Evolutionary conservation across 2,888 invertebrate genomes (phyloP).

Genomic region (Odontocerum albicorne): DNA sequence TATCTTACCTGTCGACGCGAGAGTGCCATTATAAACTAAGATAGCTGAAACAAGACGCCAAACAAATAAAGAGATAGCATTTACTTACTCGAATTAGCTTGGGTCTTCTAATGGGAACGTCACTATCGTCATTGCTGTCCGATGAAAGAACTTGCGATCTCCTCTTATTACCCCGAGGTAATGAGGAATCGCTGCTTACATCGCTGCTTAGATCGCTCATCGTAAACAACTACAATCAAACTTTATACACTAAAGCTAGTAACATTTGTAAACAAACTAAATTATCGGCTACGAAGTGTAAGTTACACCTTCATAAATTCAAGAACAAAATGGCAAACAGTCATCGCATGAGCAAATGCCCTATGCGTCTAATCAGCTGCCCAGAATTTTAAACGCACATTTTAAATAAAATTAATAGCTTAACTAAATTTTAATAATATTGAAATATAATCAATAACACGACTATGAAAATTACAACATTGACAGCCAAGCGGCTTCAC

Average conservation of each 20-base stretch:
- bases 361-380: not conserved
- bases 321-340: conserved; percentile 29
- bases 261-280: conserved; percentile 20
- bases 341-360: conserved; percentile 1
- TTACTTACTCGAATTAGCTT: conserved; percentile 14
- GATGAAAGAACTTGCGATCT: conserved; percentile 18
- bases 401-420: conserved; percentile 3
- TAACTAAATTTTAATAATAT: conserved; percentile 2
- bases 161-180: conserved; percentile 13
- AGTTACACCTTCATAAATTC: conserved; percentile 18
- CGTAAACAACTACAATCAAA: conserved; percentile 2
- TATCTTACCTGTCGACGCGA: no score
- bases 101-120: conserved; percentile 18
- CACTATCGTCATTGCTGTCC: conserved; percentile 16
- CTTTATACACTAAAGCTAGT: conserved; percentile 7
- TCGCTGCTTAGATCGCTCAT: conserved; percentile 29
- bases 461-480: conserved; percentile 41
- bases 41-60: no score
- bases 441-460: conserved; percentile 43
- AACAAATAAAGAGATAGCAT: no score
- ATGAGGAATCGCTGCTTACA: conserved; percentile 14
- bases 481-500: conserved; percentile 59
- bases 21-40: no score
- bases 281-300: conserved; percentile 10
- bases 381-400: not conserved